A percentile compares a stretch with the other conserved stretches of the same genome.
These are phyloP conservation scores for Anoplolepis gracilipes DNA, from an alignment of 1,140 invertebrate species.

Conservation along the genomic window DNA sequence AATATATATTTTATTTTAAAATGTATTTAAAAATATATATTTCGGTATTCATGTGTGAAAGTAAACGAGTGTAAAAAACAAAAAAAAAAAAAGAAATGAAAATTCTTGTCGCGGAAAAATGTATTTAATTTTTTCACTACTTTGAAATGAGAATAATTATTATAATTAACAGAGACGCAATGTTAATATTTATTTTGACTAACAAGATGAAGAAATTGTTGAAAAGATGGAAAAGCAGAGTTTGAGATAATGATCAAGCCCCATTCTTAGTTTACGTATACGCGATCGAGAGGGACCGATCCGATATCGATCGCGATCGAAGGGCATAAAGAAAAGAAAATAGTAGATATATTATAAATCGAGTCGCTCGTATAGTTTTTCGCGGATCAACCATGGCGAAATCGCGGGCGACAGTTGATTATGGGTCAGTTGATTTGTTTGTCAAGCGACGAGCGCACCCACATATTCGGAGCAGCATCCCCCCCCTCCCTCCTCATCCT, in stretches of 20 bases:
- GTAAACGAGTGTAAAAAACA: constrained; percentile 3
- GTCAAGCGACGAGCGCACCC: not conserved
- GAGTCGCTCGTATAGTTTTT: constrained; percentile 24
- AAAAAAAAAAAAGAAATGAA: not conserved
- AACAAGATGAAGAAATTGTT: not conserved
- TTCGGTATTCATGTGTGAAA: not conserved
- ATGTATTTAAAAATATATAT: constrained; percentile 41
- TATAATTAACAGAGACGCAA: not conserved
- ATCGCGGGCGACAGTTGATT: constrained; percentile 8
- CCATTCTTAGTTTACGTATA: constrained; percentile 29
- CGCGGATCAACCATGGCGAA: constrained; percentile 3
- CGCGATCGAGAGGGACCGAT: constrained; percentile 25
- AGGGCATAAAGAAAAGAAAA: constrained; percentile 35
- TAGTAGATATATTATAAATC: constrained; percentile 27
- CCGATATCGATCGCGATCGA: constrained; percentile 41
- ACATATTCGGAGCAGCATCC: constrained; percentile 24
- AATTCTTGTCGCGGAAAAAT: not conserved
- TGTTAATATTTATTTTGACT: too few species aligned
- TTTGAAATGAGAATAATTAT: not conserved
- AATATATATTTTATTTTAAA: constrained; percentile 21
- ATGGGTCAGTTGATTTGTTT: constrained; percentile 24
- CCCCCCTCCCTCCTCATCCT: not conserved
- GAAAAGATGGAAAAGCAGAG: not conserved
- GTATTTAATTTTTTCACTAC: not conserved
- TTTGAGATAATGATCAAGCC: constrained; percentile 17